A percentile compares a stretch with the other conserved stretches of the same genome.
These are phyloP conservation scores for Stomatorhinus ivindoensis DNA, from an alignment of 2,113 vertebrate species.

Conservation along the genomic window DNA sequence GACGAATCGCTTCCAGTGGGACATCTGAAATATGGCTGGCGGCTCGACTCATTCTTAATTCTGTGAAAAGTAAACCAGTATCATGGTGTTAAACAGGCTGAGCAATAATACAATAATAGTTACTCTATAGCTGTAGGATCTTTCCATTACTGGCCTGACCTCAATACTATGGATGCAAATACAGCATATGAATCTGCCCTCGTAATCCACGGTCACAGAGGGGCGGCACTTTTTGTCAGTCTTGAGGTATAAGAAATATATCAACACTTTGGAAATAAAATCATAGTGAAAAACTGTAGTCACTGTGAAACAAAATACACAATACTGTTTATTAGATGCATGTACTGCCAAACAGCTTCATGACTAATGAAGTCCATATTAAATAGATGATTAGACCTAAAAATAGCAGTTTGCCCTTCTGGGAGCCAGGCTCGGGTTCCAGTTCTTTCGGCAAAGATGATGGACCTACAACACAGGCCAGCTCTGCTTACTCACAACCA, in stretches of 20 bases:
- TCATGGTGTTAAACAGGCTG: neutral
- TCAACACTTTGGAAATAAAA: neutral
- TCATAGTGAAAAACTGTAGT: neutral
- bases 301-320: neutral
- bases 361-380: neutral
- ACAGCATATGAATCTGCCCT: neutral
- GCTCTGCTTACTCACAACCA: neutral
- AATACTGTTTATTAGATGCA: neutral
- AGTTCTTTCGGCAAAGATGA: neutral
- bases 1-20: neutral
- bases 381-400: neutral
- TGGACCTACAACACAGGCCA: neutral
- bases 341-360: neutral
- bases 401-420: neutral
- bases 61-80: neutral
- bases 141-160: neutral
- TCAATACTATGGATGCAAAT: neutral
- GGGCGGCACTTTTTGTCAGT: neutral
- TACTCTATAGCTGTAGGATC: neutral
- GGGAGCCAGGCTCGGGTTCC: neutral
- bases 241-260: neutral
- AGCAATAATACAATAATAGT: neutral
- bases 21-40: neutral
- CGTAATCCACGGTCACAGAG: neutral
- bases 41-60: neutral